Evolutionary conservation across 2,113 vertebrate genomes (phyloP).

Genomic region (rat (Rattus norvegicus)): DNA sequence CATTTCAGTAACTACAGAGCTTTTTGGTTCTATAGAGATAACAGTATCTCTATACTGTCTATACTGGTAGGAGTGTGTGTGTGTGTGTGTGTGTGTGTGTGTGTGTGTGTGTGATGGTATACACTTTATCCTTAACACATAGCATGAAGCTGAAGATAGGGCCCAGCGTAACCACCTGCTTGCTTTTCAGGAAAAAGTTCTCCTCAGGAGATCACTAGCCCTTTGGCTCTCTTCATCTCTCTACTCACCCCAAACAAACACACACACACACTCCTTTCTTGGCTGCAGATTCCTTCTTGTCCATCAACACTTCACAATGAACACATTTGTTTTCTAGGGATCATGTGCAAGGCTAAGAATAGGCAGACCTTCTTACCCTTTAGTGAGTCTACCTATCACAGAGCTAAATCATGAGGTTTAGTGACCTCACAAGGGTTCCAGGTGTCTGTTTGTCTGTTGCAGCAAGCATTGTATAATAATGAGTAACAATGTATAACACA

Average conservation of each 20-base stretch:
- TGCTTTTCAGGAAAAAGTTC: constrained; percentile 26
- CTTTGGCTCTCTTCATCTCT: constrained; percentile 19
- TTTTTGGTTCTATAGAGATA: constrained; percentile 40
- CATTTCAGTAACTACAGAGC: background rate
- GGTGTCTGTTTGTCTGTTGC: background rate
- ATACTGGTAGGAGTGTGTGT: background rate
- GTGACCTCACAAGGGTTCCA: background rate
- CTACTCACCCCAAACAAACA: background rate
- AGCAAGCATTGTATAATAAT: background rate
- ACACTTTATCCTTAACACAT: constrained; percentile 16
- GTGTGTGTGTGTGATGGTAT: background rate
- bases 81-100: background rate
- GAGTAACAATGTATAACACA: background rate
- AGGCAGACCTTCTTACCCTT: constrained; percentile 37
- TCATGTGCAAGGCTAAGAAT: constrained; percentile 47
- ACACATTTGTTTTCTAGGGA: constrained; percentile 64
- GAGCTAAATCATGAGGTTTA: background rate
- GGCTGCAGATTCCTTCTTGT: constrained; percentile 65
- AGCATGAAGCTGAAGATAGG: background rate
- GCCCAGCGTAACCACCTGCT: background rate
- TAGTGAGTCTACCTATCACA: background rate
- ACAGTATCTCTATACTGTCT: background rate
- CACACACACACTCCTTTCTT: constrained; percentile 6
- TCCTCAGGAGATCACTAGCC: background rate
- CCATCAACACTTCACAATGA: constrained; percentile 69